Evolutionary conservation across 1,140 invertebrate genomes (phyloP).

Genomic region (Conopomorpha cramerella): DNA sequence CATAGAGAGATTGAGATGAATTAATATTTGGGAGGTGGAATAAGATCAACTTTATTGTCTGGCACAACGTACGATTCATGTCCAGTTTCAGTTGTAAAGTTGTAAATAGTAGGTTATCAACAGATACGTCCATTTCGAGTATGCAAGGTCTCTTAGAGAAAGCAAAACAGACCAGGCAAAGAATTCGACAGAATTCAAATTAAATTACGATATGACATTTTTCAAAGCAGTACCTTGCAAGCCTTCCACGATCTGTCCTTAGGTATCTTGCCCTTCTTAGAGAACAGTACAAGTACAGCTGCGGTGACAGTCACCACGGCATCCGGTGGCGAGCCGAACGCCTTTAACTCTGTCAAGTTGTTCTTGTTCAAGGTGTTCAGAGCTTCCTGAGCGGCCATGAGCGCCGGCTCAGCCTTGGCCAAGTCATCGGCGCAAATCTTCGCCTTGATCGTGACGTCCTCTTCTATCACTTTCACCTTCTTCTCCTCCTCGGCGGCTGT

Average conservation of each 20-base stretch:
- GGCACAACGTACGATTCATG: too few species aligned
- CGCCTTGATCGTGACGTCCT: constrained; percentile 82
- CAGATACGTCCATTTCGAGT: too few species aligned
- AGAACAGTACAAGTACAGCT: constrained; percentile 86
- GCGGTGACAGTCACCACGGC: constrained; percentile 85
- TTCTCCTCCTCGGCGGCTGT: constrained; percentile 81
- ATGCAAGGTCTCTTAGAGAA: too few species aligned
- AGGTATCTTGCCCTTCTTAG: constrained; percentile 85
- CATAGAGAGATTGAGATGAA: too few species aligned
- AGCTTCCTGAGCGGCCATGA: constrained; percentile 86
- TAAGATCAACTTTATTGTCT: too few species aligned
- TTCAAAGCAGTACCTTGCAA: constrained; percentile 81
- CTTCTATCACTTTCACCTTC: constrained; percentile 87
- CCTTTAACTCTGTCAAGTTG: constrained; percentile 93
- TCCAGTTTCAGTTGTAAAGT: too few species aligned
- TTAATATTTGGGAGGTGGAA: too few species aligned
- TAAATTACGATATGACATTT: too few species aligned
- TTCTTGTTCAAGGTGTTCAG: constrained; percentile 92
- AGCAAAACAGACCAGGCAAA: too few species aligned
- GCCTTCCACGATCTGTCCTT: constrained; percentile 94
- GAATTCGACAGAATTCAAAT: too few species aligned
- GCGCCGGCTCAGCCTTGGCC: constrained; percentile 86
- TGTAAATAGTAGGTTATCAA: too few species aligned
- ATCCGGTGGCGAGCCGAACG: constrained; percentile 82
- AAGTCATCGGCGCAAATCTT: constrained; percentile 89